phyloP scores from a whole-genome alignment of 2,113 vertebrate species.

The western clawed frog (Xenopus tropicalis) region DNA sequence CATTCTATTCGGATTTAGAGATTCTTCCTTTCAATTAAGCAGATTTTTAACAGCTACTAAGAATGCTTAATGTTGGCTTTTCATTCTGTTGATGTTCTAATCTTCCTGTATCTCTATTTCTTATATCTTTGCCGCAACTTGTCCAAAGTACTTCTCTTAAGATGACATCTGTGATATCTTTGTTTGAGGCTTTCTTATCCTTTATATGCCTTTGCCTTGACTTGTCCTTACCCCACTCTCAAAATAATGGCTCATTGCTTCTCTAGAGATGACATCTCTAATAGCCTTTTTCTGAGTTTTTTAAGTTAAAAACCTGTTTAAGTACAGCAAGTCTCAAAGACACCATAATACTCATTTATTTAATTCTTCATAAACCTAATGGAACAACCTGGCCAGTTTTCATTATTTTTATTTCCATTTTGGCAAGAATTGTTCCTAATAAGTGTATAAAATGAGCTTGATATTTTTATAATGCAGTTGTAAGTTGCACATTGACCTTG shows the following conservation, averaged over 20 bases:
- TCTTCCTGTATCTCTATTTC: no score
- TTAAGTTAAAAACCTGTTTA: not conserved
- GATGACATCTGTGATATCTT: no score
- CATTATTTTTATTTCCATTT: not conserved
- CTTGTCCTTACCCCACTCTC: no score
- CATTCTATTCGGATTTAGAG: no score
- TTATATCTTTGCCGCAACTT: no score
- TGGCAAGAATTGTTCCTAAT: not conserved
- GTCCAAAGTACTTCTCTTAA: no score
- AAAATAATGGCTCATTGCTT: not conserved
- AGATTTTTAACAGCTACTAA: no score
- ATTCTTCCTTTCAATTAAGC: no score
- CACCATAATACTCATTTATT: not conserved
- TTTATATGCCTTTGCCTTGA: no score
- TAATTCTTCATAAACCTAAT: not conserved
- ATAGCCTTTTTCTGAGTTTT: not conserved
- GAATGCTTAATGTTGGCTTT: no score
- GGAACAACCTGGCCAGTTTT: not conserved
- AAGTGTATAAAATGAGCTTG: slow-evolving; percentile 3
- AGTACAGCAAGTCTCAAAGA: slow-evolving; percentile 1
- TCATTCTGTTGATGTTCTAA: no score
- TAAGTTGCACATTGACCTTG: not conserved
- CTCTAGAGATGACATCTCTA: not conserved
- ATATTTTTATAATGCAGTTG: slow-evolving; percentile 2
- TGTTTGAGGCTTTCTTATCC: no score